Evolutionary conservation across 2,113 vertebrate species (phyloP), one percentile per base, ranked within the genome.

Genomic region (Craseonycteris thonglongyai): DNA sequence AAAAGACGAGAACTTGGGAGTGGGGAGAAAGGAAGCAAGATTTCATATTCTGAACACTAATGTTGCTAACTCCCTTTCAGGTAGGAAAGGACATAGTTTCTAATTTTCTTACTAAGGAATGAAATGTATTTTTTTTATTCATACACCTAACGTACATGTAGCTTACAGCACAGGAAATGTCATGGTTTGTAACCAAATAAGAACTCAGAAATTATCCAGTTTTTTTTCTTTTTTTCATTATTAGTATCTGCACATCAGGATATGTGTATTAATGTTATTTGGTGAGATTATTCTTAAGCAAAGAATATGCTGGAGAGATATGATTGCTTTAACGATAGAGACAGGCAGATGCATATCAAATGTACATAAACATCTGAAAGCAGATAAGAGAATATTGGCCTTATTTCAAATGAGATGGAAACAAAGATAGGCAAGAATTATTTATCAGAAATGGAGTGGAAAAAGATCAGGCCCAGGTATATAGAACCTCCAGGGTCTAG

Each of bases 361-460:
- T 51, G 49, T 66, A 65, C 26, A 93, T 18, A 80, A 95, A 97
- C 83, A 90, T 85, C 72, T 80, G n/a, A 79, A 19, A 35, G n/a
- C 13, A 96, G 74, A 94, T 96, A 96, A 94, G 82, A 86, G 95
- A 97, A 98, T 90, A 45, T 90, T 88, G 93, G 38, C 22, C 85
- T 96, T 94, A 82, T 92, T 88, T 51, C 74, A 88, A 93, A 87
- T 71, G 93, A 94, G 96, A 68, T 96, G 69, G 54, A 85, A 83
- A 26, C 81, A 91, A 96, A 95, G 95, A 97, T 97, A 97, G 58
- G 42, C 85, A 79, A 97, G 79, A 92, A 88, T 95, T 95, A 91
- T 85, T 97, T 96, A 97, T 97, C 97, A 78, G 93, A 96, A 97
- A 93, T 95, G 95, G 42, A 95, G 94, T 94, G 83, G 92, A 96